Percentiles rank a stretch among this genome's conserved stretches.
Conservation (phyloP, 2,888 invertebrate species). For the Lycia hirtaria region DNA sequence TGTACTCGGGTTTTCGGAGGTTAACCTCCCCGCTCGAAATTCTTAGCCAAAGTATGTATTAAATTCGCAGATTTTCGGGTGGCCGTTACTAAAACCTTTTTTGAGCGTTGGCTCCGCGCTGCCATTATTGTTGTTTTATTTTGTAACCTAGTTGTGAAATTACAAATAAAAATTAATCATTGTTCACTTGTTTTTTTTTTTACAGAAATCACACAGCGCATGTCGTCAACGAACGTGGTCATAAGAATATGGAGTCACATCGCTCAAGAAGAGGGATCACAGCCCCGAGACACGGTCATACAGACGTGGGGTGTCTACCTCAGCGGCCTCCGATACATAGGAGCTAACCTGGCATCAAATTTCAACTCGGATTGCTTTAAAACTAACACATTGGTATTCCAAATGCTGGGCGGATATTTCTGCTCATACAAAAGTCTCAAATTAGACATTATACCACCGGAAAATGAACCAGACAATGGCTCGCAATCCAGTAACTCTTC, state of each 20-base stretch:
- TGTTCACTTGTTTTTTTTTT: slow-evolving; percentile 32
- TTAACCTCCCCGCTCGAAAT: too few relatives aligned
- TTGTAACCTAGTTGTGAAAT: neutral
- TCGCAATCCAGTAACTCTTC: slow-evolving; percentile 77
- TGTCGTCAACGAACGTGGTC: slow-evolving; percentile 79
- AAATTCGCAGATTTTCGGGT: too few relatives aligned
- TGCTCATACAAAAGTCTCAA: slow-evolving; percentile 86
- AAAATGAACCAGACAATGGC: slow-evolving; percentile 74
- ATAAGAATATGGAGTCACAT: slow-evolving; percentile 80
- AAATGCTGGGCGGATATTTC: slow-evolving; percentile 95
- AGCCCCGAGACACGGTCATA: slow-evolving; percentile 84
- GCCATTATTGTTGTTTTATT: too few relatives aligned
- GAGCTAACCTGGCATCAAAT: slow-evolving; percentile 88
- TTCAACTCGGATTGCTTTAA: slow-evolving; percentile 88
- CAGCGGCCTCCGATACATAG: slow-evolving; percentile 91
- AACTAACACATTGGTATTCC: slow-evolving; percentile 92
- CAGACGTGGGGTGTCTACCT: slow-evolving; percentile 95
- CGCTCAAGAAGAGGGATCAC: slow-evolving; percentile 50
- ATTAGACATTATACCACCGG: slow-evolving; percentile 78
- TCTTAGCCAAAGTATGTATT: too few relatives aligned
- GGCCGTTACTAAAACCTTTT: too few relatives aligned
- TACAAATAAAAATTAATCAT: neutral
- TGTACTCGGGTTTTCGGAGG: too few relatives aligned
- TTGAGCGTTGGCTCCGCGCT: too few relatives aligned
- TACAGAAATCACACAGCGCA: slow-evolving; percentile 77